phyloP scores from a whole-genome alignment of 1,140 invertebrate genomes.

The Caenorhabditis brenneri region DNA sequence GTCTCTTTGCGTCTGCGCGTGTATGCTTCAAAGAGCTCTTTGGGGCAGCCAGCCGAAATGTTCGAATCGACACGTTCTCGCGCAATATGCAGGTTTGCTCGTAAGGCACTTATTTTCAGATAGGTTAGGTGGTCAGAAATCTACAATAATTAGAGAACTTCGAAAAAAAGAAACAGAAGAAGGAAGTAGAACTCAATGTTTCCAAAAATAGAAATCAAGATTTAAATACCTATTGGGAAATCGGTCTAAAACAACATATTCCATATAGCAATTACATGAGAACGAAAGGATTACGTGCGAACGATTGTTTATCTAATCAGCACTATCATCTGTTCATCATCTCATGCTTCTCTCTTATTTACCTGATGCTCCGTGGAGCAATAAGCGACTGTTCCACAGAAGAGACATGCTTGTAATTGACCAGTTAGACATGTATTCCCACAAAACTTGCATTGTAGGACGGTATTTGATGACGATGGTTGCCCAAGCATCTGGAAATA shows the following conservation, averaged over 20 bases:
- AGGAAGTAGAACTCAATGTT: background rate
- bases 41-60: background rate
- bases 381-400: constrained; percentile 20
- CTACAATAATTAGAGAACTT: background rate
- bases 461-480: background rate
- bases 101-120: background rate
- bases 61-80: constrained; percentile 33
- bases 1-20: background rate
- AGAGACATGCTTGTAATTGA: constrained; percentile 27
- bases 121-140: background rate
- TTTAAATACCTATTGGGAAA: background rate
- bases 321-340: background rate
- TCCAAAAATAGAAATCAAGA: background rate
- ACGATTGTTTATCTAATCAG: constrained; percentile 25
- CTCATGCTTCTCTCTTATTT: background rate
- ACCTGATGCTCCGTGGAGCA: constrained; percentile 32
- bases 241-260: background rate
- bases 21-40: background rate
- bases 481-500: background rate
- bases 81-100: constrained; percentile 22
- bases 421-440: background rate
- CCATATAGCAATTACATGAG: background rate
- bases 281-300: background rate
- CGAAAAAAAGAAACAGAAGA: background rate
- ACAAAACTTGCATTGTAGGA: background rate